Evolutionary conservation across 2,888 invertebrate genomes (phyloP).

Genomic region (Micropterix aruncella): DNA sequence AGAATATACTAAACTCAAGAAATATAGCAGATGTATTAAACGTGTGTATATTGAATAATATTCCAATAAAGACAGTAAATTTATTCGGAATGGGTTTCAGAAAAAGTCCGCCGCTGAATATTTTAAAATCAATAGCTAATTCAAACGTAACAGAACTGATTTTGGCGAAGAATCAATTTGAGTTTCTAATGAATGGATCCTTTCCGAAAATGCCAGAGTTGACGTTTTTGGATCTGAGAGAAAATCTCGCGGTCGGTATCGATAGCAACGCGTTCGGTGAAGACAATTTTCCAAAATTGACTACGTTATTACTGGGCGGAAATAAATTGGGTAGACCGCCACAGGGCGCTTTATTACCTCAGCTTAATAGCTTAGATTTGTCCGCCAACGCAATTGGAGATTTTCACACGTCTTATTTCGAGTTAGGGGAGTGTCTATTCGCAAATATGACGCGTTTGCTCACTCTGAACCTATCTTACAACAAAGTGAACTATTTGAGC

Average conservation of each 20-base stretch:
- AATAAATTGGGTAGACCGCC: slow-evolving; percentile 40
- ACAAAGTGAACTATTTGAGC: slow-evolving; percentile 35
- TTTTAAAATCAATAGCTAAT: slow-evolving; percentile 34
- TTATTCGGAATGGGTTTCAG: slow-evolving; percentile 38
- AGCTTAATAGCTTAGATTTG: slow-evolving; percentile 34
- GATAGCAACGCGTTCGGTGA: slow-evolving; percentile 31
- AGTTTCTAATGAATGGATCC: slow-evolving; percentile 29
- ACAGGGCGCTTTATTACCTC: slow-evolving; percentile 29
- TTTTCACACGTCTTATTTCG: slow-evolving; percentile 30
- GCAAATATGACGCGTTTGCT: slow-evolving; percentile 28
- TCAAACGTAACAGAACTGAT: slow-evolving; percentile 33
- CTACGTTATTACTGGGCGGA: slow-evolving; percentile 31
- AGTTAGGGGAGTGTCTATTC: slow-evolving; percentile 35
- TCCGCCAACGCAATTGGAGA: slow-evolving; percentile 32
- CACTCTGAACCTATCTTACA: slow-evolving; percentile 37
- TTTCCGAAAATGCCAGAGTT: slow-evolving; percentile 42
- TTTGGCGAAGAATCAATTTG: slow-evolving; percentile 40
- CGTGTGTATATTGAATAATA: slow-evolving; percentile 20
- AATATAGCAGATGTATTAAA: slow-evolving; percentile 28
- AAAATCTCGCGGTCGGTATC: slow-evolving; percentile 32
- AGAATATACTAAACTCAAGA: slow-evolving; percentile 34
- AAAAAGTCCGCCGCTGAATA: slow-evolving; percentile 27
- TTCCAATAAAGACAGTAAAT: slow-evolving; percentile 31
- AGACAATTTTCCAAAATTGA: slow-evolving; percentile 33
- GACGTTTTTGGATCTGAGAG: slow-evolving; percentile 37